Evolutionary conservation across 2,113 vertebrate species (phyloP).

Genomic region (Sorex araneus): DNA sequence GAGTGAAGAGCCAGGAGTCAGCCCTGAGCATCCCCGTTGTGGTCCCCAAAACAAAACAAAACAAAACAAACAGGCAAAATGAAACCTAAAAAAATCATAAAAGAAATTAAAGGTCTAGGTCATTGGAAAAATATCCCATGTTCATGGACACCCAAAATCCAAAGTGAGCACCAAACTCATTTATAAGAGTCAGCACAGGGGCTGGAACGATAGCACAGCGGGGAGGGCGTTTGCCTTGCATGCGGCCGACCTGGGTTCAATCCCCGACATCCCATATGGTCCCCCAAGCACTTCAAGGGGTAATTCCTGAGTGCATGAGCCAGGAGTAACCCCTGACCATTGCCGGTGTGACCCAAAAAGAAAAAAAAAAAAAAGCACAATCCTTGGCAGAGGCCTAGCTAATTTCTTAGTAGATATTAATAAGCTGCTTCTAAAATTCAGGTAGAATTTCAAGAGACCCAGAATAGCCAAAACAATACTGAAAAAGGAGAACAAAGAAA

Average conservation of each 20-base stretch:
- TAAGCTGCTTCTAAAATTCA: slow-evolving; percentile 23
- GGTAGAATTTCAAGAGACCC: neutral
- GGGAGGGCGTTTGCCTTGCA: too few species aligned
- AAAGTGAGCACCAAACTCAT: neutral
- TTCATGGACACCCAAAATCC: neutral
- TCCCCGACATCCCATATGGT: too few species aligned
- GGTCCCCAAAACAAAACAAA: neutral
- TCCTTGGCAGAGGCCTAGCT: neutral
- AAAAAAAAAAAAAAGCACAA: too few species aligned
- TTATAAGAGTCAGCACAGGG: neutral
- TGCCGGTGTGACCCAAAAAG: too few species aligned
- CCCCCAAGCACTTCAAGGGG: too few species aligned
- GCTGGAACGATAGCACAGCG: too few species aligned
- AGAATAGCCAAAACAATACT: neutral
- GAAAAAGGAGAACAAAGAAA: slow-evolving; percentile 36
- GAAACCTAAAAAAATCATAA: slow-evolving; percentile 1
- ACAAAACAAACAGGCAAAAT: neutral
- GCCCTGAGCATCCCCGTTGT: too few species aligned
- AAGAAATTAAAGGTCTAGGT: slow-evolving; percentile 29
- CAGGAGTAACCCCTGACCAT: too few species aligned
- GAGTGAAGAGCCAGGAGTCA: too few species aligned
- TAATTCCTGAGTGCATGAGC: too few species aligned
- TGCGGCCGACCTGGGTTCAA: too few species aligned
- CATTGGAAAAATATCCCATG: neutral
- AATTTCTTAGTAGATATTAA: neutral